A percentile compares a stretch with the other conserved stretches of the same genome.
Conservation (phyloP, 1,140 invertebrate species). For the Zaprionus ghesquierei region DNA sequence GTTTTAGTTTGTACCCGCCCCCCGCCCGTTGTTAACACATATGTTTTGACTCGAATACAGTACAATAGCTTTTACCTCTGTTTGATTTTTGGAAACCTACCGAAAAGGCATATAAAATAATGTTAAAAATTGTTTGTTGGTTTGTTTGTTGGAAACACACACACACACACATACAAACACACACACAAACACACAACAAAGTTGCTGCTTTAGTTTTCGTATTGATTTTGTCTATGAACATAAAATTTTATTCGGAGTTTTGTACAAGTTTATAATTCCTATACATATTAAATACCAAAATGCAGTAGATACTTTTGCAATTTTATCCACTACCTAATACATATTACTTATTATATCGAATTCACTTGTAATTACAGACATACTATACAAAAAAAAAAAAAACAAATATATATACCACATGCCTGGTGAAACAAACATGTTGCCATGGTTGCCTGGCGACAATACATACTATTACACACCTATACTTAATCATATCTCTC, state of each 20-base stretch:
- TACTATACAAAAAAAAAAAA: slow-evolving; percentile 9
- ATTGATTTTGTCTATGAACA: slow-evolving; percentile 42
- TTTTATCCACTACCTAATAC: slow-evolving; percentile 62
- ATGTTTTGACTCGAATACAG: slow-evolving; percentile 44
- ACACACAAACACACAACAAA: slow-evolving; percentile 43
- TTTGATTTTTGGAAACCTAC: slow-evolving; percentile 45
- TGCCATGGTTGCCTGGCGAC: slow-evolving; percentile 27
- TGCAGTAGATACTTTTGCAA: slow-evolving; percentile 75
- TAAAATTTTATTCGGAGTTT: slow-evolving; percentile 28
- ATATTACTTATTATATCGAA: slow-evolving; percentile 65
- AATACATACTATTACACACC: slow-evolving; percentile 57
- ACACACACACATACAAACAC: not conserved
- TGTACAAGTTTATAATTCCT: slow-evolving; percentile 48
- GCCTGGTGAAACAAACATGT: slow-evolving; percentile 1
- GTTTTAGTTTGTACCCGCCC: slow-evolving; percentile 35
- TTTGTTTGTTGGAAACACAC: slow-evolving; percentile 51
- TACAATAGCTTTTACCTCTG: slow-evolving; percentile 50
- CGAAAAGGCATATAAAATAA: slow-evolving; percentile 32
- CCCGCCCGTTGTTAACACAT: slow-evolving; percentile 18
- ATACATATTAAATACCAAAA: slow-evolving; percentile 55
- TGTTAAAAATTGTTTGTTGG: slow-evolving; percentile 61
- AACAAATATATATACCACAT: slow-evolving; percentile 11
- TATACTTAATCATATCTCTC: slow-evolving; percentile 41
- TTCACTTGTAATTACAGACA: slow-evolving; percentile 73
- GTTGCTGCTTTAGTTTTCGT: slow-evolving; percentile 62